Evolutionary conservation across 64 coral and sea anemone genomes (phyloP).

Genomic region (Stylophora pistillata): DNA sequence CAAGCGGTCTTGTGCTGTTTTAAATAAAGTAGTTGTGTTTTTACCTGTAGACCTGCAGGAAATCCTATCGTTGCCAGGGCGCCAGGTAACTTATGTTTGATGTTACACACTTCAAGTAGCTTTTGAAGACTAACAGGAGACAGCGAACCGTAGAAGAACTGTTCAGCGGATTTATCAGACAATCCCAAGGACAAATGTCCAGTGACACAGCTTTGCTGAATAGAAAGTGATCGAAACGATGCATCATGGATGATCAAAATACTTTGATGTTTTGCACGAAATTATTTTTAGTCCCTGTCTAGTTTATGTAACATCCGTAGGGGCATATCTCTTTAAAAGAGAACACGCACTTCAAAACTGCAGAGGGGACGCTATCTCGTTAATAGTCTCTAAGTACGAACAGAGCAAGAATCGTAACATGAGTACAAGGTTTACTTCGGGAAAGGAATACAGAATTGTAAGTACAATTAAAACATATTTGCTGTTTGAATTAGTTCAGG

Average conservation of each 20-base stretch:
- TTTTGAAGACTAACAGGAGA: conserved; percentile 83
- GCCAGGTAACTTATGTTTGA: conserved; percentile 53
- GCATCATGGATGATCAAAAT: background rate
- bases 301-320: no score
- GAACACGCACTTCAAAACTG: no score
- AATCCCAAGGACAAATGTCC: conserved; percentile 74
- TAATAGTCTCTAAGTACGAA: no score
- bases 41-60: conserved; percentile 81
- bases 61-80: conserved; percentile 81
- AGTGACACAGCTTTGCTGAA: conserved; percentile 77
- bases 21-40: background rate
- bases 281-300: no score
- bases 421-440: no score
- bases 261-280: background rate
- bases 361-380: no score
- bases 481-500: no score
- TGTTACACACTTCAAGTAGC: conserved; percentile 50
- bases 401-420: no score
- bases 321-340: no score
- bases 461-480: no score
- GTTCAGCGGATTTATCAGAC: conserved; percentile 66
- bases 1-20: no score
- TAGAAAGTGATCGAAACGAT: background rate
- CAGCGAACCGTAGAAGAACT: conserved; percentile 87
- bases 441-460: no score